phyloP scores from a whole-genome alignment of 2,888 invertebrate species.

The Amiota mariae region DNA sequence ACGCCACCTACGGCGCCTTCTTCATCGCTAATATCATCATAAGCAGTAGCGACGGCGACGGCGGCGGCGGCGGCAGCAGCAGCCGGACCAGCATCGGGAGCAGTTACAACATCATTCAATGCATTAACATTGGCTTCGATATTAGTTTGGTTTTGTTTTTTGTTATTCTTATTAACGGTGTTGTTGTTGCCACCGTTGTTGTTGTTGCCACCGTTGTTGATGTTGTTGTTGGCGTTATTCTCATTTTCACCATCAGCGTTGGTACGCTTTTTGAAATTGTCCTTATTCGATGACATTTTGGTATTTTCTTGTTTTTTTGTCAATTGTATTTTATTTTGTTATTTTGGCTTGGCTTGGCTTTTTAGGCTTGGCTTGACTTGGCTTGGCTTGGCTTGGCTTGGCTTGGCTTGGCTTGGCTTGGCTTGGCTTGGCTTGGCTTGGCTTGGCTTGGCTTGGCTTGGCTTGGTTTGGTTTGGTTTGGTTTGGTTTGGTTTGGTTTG shows the following conservation, averaged over 20 bases:
- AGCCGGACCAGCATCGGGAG: no score
- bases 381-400: no score
- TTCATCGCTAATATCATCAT: background rate
- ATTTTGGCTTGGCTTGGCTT: background rate
- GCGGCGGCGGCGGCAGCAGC: background rate
- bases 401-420: no score
- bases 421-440: no score
- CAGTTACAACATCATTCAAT: no score
- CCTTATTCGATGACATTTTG: constrained; percentile 11
- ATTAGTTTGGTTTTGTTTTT: background rate
- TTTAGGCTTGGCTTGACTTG: background rate
- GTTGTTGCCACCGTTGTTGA: background rate
- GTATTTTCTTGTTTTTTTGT: no score
- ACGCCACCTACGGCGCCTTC: background rate
- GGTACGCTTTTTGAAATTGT: constrained; percentile 3
- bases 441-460: no score
- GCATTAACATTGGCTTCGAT: constrained; percentile 8
- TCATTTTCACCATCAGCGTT: background rate
- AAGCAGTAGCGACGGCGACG: no score
- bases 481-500: background rate
- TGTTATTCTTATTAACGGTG: background rate
- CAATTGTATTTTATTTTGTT: no score
- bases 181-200: background rate
- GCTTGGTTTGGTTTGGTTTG: no score
- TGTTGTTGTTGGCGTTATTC: background rate